These are phyloP conservation scores for Odontophorus gujanensis DNA, from an alignment of 2,113 vertebrate genomes.

Conservation along the genomic window DNA sequence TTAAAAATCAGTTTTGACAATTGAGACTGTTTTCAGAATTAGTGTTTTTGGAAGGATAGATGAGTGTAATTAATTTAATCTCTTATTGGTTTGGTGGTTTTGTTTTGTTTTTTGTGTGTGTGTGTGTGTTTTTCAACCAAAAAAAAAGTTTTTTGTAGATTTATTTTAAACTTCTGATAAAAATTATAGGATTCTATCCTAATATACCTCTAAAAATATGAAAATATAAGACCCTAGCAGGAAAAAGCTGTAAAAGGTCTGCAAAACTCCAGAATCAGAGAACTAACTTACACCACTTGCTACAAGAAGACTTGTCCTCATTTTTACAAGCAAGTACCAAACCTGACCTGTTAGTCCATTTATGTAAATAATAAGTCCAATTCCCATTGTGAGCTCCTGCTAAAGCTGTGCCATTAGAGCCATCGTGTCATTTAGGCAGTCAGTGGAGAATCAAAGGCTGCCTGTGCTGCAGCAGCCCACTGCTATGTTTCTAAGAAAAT, in stretches of 20 bases:
- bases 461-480: conserved; percentile 72
- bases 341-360: conserved; percentile 61
- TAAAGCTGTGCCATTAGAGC: conserved; percentile 69
- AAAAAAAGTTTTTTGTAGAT: background rate
- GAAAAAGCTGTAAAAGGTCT: background rate
- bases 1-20: background rate
- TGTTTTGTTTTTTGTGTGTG: too few relatives aligned
- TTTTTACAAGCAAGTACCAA: conserved; percentile 49
- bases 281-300: background rate
- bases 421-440: conserved; percentile 76
- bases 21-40: background rate
- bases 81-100: too few relatives aligned
- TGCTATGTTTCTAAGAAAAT: conserved; percentile 79
- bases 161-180: background rate
- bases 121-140: background rate
- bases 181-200: background rate
- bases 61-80: background rate
- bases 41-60: background rate
- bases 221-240: background rate
- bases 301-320: background rate
- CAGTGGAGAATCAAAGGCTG: conserved; percentile 78
- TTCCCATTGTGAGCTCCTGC: conserved; percentile 34
- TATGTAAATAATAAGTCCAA: conserved; percentile 60
- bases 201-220: background rate
- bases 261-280: background rate